Conservation (phyloP, 23 tunicate genomes). For the Ascidia mentula region DNA sequence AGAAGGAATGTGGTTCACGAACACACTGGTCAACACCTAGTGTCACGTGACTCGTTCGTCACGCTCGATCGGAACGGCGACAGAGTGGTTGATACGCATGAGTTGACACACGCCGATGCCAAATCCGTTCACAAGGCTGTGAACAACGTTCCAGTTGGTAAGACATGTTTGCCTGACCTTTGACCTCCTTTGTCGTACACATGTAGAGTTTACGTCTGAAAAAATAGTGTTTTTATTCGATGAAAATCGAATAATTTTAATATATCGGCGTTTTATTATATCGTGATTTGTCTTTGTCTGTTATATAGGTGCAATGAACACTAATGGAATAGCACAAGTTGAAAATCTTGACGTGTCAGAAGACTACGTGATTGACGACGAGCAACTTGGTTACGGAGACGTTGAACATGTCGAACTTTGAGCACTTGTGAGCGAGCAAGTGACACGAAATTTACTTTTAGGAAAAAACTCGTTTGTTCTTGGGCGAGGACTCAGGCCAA, state of each 20-base stretch:
- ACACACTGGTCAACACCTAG: background rate
- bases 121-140: background rate
- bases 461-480: no score
- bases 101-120: background rate
- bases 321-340: background rate
- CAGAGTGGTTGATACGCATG: background rate
- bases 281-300: no score
- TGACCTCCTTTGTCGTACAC: no score
- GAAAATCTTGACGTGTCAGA: background rate
- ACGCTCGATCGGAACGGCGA: background rate
- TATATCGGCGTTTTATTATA: no score
- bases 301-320: background rate
- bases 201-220: no score
- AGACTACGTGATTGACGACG: no score
- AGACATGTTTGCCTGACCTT: no score
- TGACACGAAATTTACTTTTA: no score
- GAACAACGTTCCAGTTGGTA: background rate
- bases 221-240: no score
- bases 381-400: no score
- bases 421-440: background rate
- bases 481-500: no score
- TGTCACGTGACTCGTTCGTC: constrained; percentile 4
- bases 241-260: no score
- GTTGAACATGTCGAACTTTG: background rate
- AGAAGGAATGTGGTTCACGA: background rate